Conservation (phyloP, 2,797 vertebrate genomes). For the Vipera ursinii region DNA sequence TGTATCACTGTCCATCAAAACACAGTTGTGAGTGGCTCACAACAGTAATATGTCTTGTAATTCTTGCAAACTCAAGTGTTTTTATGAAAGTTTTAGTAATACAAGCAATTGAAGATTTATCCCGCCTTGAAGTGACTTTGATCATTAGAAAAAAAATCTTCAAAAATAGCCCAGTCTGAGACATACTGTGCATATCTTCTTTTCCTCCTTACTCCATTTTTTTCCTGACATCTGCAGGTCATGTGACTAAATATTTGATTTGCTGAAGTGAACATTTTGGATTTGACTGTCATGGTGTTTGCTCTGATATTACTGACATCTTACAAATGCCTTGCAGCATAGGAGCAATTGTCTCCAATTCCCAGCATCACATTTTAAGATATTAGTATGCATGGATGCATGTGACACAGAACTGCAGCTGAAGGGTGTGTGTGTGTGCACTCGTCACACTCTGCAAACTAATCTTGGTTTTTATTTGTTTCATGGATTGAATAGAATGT, state of each 20-base stretch:
- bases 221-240: conserved; percentile 5
- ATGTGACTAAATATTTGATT: conserved; percentile 30
- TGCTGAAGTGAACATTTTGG: conserved; percentile 32
- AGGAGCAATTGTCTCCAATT: conserved; percentile 58
- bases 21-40: background rate
- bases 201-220: background rate
- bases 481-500: conserved; percentile 26
- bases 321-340: conserved; percentile 19
- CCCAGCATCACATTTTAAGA: conserved; percentile 57
- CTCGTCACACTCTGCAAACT: conserved; percentile 25
- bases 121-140: background rate
- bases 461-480: conserved; percentile 30
- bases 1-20: background rate
- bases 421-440: conserved; percentile 50
- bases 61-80: background rate
- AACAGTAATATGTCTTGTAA: background rate
- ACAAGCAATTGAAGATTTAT: background rate
- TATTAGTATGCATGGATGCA: conserved; percentile 64
- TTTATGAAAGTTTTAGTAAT: background rate
- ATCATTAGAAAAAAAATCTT: conserved; percentile 19
- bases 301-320: conserved; percentile 31
- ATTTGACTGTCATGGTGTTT: conserved; percentile 17
- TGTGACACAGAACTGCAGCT: conserved; percentile 60
- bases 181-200: conserved; percentile 48
- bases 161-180: conserved; percentile 58